A percentile compares a stretch with the other conserved stretches of the same genome.
These are phyloP conservation scores for Myotis findleyi DNA, from an alignment of 2,797 vertebrate species.

Conservation along the genomic window DNA sequence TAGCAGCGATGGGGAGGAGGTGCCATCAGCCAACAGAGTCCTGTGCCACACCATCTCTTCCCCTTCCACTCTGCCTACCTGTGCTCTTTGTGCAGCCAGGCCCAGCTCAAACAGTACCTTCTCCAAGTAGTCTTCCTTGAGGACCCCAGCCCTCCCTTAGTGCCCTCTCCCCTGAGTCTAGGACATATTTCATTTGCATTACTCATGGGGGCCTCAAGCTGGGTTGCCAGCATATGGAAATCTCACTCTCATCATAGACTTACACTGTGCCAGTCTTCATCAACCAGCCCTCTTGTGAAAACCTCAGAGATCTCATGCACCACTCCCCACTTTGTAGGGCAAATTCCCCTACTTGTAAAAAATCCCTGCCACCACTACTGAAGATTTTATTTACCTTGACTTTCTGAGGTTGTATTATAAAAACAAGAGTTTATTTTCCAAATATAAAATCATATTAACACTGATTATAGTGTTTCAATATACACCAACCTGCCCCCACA, in stretches of 20 bases:
- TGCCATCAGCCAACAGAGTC: neutral
- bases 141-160: neutral
- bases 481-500: neutral
- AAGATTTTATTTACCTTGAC: slow-evolving; percentile 35
- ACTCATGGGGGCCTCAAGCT: neutral
- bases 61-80: neutral
- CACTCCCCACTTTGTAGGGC: neutral
- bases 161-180: neutral
- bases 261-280: neutral
- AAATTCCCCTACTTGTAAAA: neutral
- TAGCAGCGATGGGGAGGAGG: neutral
- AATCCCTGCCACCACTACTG: neutral
- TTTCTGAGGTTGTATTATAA: slow-evolving; percentile 35
- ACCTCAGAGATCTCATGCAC: neutral
- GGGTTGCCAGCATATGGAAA: neutral
- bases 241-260: neutral
- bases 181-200: neutral
- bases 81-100: neutral
- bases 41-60: neutral
- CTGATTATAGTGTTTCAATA: slow-evolving; percentile 23
- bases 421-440: slow-evolving; percentile 29
- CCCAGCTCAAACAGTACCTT: neutral
- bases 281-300: neutral
- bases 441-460: neutral
- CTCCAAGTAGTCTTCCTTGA: neutral